Evolutionary conservation across 2,797 vertebrate genomes (phyloP), one percentile per base, ranked within the genome.

Genomic region (Tapirus indicus): DNA sequence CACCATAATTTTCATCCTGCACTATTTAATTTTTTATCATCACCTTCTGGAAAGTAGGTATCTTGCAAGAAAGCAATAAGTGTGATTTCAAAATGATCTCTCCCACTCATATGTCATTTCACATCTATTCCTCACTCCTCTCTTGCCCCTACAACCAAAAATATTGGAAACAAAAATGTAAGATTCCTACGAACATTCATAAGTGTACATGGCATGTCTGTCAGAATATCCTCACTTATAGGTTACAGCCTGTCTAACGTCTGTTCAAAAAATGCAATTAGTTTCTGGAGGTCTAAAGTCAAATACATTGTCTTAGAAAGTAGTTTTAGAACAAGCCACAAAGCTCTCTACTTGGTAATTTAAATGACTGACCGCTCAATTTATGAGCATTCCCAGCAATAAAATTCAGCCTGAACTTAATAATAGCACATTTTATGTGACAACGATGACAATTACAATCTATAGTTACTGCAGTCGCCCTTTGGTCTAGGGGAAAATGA

Each of bases 371-470:
- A 99, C 99, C 98, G 96, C 98, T 99, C 99, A 99, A 99, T 99
- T 99, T 99, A 99, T 99, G 98, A 99, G 98, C 98, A 98, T 98
- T 99, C 97, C 95, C 93, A 97, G 99, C 98, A 98, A 99, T 99
- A 99, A 99, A 99, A 99, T 99, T 98, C 99, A 99, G 98, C 98
- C 98, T 98, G 99, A 99, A 99, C 99, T 99, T 99, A 99, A 99
- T 99, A 99, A 99, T 99, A 99, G 98, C 99, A 99, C 99, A 99
- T 99, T 99, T 99, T 99, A 99, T 99, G 98, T 99, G 99, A 99
- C 99, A 99, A 99, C 94, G 98, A 98, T 99, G 99, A 99, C 99
- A 99, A 99, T 99, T 99, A 99, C 99, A 99, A 99, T 99, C 99
- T 99, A 99, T 98, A 98, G 99, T 99, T 99, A 99, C 98, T 96